Base-by-base conservation (phyloP, 2,113 vertebrate species). In the Psittacara wagleri region DNA sequence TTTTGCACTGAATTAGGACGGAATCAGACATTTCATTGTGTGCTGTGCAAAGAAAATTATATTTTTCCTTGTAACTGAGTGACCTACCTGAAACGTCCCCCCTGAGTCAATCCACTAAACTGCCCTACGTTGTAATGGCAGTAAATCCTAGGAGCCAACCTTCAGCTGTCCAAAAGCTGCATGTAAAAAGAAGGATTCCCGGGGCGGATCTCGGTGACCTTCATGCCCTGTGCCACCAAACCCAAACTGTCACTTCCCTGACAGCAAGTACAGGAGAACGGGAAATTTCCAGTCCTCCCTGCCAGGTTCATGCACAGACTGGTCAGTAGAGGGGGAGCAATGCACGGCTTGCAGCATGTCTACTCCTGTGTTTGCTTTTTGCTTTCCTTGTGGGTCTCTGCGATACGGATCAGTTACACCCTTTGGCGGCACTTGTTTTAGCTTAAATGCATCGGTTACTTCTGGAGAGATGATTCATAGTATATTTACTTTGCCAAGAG, bases 391-490 rank as follows among this genome's bases (percentile, higher is more conserved):
- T 12, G 67, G 23, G 12, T 27, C 63, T 46, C 57, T 51, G 10
- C 14, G 35, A 35, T 24, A 57, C 1, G 31, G 49, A 70, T 78
- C 72, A 67, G 10, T 49, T 49, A 68, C 16, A 72, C 25, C 63
- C 78, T 84, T 84, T 39, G 77, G 41, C 62, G 49, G 48, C 46
- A 49, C 41, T 69, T 69, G 61, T 57, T 89, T 37, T 29, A 86
- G 61, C 29, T 92, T 89, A 74, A 81, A 81, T 59, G 54, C 33
- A 67, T 69, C 43, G 35, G 84, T 62, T 92, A 46, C 62, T 92
- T 83, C 73, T 57, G 44, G 49, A 80, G 46, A 95, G 87, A 89
- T 55, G 75, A 80, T 82, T 72, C 81, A 70, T 84, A 82, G 66
- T 35, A 29, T 52, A 81, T 81, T 86, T 78, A 66, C 64, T 86